Base-by-base conservation (phyloP, 2,888 invertebrate genomes). In the Toxonevra muliebris region DNA sequence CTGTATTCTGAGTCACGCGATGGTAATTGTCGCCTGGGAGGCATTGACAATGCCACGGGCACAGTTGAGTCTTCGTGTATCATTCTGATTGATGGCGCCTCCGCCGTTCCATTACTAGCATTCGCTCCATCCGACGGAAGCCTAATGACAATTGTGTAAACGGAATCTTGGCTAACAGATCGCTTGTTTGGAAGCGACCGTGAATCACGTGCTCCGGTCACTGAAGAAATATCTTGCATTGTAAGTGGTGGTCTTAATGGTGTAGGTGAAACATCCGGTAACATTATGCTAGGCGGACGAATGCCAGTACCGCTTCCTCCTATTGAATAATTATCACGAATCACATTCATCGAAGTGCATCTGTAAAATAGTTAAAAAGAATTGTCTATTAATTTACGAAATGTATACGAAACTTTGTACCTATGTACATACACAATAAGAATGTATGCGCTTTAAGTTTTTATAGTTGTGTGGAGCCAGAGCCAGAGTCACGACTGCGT, bases 131-230 rank as follows among this genome's bases (percentile, higher is more conserved):
- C 88, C 66, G 90, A 89, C 17, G 96, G 95, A 76, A 97, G 87
- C 77, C 93, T 89, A 78, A 97, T 97, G 72, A 97, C 87, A 80
- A 97, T 97, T 68, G 97, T 97, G 87, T 97, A 97, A 54, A 96
- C 94, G 48, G 91, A 91, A 78, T 92, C 92, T 74, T 90, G 91
- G 62, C 91, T 91, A 11, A 89, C 88, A 15, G 90, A 89, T 71
- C 89, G 87, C 12, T 77, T 82, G 69, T 75, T 76, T 19, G 91
- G 91, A 69, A 91, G 83, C 65, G 90, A 90, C 70, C 91, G 88
- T 71, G 90, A 88, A 78, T 91, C 91, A 71, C 88, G 80, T 84
- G 88, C 54, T 68, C 80, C 83, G 62, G 73, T 68, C 65, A 68
- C 75, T 66, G 76, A 76, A 58, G 79, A 76, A 79, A 84, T 80